These are phyloP conservation scores for Microtus californicus DNA, from an alignment of 2,797 vertebrate genomes.

Conservation along the genomic window DNA sequence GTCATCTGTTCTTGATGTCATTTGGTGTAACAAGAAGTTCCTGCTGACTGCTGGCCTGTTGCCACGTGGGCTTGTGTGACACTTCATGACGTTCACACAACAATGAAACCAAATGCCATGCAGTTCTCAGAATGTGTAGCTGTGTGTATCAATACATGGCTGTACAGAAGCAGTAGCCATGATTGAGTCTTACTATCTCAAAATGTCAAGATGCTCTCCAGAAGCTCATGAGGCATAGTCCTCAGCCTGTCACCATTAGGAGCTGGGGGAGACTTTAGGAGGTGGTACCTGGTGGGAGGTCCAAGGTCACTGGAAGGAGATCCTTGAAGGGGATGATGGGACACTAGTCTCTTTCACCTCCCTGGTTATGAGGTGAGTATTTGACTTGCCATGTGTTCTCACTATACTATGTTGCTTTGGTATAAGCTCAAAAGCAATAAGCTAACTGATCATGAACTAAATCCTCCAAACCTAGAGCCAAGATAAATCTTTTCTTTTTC, in stretches of 20 bases:
- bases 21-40: too few species aligned
- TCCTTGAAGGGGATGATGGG: not conserved
- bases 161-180: fast-evolving
- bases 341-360: not conserved
- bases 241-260: not conserved
- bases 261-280: not conserved
- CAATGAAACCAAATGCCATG: not conserved
- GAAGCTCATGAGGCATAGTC: not conserved
- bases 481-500: not conserved
- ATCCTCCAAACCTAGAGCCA: not conserved
- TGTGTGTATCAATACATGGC: too few species aligned
- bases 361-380: not conserved
- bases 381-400: not conserved
- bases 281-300: not conserved
- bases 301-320: not conserved
- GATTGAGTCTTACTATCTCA: not conserved
- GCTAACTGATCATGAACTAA: not conserved
- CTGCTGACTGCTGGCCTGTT: not conserved
- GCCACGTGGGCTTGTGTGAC: not conserved
- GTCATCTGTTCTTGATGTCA: not conserved
- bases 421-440: not conserved
- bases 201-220: not conserved
- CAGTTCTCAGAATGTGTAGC: not conserved
- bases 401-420: not conserved
- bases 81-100: too few species aligned